Conservation (phyloP, 1,140 invertebrate genomes). For the Caenorhabditis briggsae region DNA sequence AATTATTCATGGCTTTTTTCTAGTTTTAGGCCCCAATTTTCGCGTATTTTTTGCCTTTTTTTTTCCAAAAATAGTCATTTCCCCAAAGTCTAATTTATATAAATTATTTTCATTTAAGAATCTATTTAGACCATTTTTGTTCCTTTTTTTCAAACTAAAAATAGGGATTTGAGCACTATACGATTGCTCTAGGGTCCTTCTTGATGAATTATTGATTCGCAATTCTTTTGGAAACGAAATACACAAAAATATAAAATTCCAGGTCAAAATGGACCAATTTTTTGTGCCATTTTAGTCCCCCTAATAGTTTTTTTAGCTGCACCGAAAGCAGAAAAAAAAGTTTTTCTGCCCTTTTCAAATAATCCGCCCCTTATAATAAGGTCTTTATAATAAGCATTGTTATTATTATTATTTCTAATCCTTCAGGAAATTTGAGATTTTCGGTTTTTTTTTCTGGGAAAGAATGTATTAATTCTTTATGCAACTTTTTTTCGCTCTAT, state of each 20-base stretch:
- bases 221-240: neutral
- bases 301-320: neutral
- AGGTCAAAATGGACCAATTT: neutral
- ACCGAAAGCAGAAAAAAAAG: too few relatives aligned
- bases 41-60: neutral
- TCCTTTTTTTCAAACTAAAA: too few relatives aligned
- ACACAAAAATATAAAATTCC: too few relatives aligned
- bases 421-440: neutral
- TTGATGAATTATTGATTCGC: neutral
- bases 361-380: neutral
- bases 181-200: neutral
- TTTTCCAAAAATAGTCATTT: too few relatives aligned
- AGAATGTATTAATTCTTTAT: neutral
- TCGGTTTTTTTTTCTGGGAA: neutral
- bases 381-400: too few relatives aligned
- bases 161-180: too few relatives aligned
- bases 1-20: neutral
- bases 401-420: neutral
- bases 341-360: neutral
- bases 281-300: neutral
- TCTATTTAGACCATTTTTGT: too few relatives aligned
- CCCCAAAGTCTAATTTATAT: too few relatives aligned
- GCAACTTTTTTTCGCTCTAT: neutral
- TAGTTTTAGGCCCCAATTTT: neutral
- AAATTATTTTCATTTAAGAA: too few relatives aligned